phyloP scores from a whole-genome alignment of 1,140 invertebrate genomes.

The Anastrepha ludens region DNA sequence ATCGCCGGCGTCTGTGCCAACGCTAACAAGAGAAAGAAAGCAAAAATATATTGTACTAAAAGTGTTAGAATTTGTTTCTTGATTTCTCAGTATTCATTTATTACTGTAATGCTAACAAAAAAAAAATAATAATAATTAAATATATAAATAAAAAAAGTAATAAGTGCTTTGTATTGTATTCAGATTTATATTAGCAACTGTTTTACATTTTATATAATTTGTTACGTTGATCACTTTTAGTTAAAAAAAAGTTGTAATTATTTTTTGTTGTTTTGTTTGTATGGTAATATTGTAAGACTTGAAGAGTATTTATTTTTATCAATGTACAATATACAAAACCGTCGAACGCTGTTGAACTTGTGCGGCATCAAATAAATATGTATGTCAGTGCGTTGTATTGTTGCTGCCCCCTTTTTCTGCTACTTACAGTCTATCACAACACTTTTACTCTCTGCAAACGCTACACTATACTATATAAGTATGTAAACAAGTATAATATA shows the following conservation, averaged over 20 bases:
- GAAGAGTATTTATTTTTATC: neutral
- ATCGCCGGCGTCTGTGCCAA: conserved; percentile 44
- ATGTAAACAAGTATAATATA: too few species aligned
- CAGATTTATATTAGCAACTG: conserved; percentile 24
- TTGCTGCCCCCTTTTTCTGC: conserved; percentile 8
- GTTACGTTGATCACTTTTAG: neutral
- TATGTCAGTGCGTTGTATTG: conserved; percentile 12
- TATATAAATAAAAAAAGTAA: conserved; percentile 42
- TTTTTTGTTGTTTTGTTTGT: conserved; percentile 59
- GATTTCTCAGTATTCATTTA: neutral
- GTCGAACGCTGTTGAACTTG: neutral
- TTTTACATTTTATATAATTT: conserved; percentile 38
- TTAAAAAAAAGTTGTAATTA: conserved; percentile 58
- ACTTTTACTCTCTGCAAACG: neutral
- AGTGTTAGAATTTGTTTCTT: neutral
- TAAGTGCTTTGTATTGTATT: conserved; percentile 30
- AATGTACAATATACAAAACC: neutral
- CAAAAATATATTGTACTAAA: conserved; percentile 13
- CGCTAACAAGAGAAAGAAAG: conserved; percentile 28
- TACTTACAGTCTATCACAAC: conserved; percentile 1
- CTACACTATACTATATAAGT: neutral
- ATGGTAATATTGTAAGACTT: neutral
- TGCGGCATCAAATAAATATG: neutral
- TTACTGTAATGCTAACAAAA: conserved; percentile 31
- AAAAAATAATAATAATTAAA: conserved; percentile 8